phyloP scores from a whole-genome alignment of 1,140 invertebrate species.

The Phthorimaea operculella region DNA sequence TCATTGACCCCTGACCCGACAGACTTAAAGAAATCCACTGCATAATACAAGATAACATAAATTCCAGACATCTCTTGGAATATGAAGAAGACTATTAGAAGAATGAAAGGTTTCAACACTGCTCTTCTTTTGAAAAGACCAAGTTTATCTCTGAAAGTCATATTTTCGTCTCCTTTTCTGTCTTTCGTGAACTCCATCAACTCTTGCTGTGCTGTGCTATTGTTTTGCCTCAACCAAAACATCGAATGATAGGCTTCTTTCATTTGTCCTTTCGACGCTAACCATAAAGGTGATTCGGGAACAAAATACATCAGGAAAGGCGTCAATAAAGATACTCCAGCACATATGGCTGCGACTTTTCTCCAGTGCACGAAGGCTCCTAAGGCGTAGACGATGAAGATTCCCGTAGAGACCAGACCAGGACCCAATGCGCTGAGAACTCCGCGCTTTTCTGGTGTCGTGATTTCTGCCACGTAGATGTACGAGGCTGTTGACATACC shows the following conservation, averaged over 20 bases:
- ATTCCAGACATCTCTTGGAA: slow-evolving; percentile 79
- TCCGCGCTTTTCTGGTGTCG: slow-evolving; percentile 67
- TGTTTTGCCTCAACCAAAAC: slow-evolving; percentile 70
- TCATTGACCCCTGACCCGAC: slow-evolving; percentile 75
- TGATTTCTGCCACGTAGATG: slow-evolving; percentile 73
- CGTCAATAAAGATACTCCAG: slow-evolving; percentile 69
- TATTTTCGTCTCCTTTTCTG: slow-evolving; percentile 46
- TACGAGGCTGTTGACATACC: slow-evolving; percentile 72
- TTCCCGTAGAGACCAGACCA: slow-evolving; percentile 73
- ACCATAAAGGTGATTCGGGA: slow-evolving; percentile 77
- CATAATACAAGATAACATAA: slow-evolving; percentile 82
- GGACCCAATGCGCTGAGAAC: slow-evolving; percentile 72
- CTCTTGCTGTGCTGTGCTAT: slow-evolving; percentile 69
- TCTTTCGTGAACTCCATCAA: slow-evolving; percentile 68
- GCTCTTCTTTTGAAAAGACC: slow-evolving; percentile 47
- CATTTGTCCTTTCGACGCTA: slow-evolving; percentile 68
- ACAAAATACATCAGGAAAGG: slow-evolving; percentile 71
- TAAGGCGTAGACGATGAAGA: slow-evolving; percentile 73
- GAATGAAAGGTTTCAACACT: slow-evolving; percentile 73
- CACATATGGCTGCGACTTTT: slow-evolving; percentile 71
- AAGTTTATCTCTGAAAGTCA: slow-evolving; percentile 52
- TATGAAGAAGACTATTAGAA: slow-evolving; percentile 73
- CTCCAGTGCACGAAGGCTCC: slow-evolving; percentile 74
- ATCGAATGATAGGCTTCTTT: slow-evolving; percentile 69
- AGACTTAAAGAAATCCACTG: slow-evolving; percentile 75